Base-by-base conservation (phyloP, 1,140 invertebrate genomes). In the Samia ricini region DNA sequence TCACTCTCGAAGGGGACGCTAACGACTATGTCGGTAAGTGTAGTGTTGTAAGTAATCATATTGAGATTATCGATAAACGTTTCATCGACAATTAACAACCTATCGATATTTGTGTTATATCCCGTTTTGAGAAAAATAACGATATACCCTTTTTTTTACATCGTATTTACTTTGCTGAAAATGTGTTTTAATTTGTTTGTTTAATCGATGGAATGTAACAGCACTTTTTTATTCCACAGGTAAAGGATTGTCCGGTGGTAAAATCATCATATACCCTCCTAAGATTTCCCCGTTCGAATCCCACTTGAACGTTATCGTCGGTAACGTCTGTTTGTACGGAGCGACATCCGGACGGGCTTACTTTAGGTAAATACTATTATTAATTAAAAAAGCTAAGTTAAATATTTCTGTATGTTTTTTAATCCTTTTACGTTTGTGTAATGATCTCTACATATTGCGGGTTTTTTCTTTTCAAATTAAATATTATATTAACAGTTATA, bases 291-390 rank as follows among this genome's bases (percentile, higher is more conserved):
- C 94, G 7, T 94, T 96, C 76, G 94, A 96, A 72, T 98, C 98
- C 2, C 97, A 98, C 66, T 92, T 97, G 4, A 99, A 99, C 84
- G 97, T 99, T 2, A 98, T 99, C 69, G 98, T 98, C 33, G 99
- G 99, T 26, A 99, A 99, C 89, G 99, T 99, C 4, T 99, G 98
- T 69, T 90, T 99, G 50, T 99, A 99, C 83, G 99, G 99, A 60
- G 99, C 98, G 12, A 99, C 98, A 8, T 94, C 94, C 23, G 99
- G 99, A 18, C 95, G 94, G 69, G 98, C 98, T 5, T 99, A 97
- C 87, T 98, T 99, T 92, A 83, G 85, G 85, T 89, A 65, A 24
- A 58, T 48, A 4, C 18, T 42, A 51, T 60, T 22, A 21, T 60
- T 7, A 12, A 42, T 60, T 33, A 21, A 19, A 58, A 21, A 56